Percentiles rank a stretch among this genome's conserved stretches.
phyloP scores from a whole-genome alignment of 1,140 invertebrate species.

The Drosophila trapezifrons region DNA sequence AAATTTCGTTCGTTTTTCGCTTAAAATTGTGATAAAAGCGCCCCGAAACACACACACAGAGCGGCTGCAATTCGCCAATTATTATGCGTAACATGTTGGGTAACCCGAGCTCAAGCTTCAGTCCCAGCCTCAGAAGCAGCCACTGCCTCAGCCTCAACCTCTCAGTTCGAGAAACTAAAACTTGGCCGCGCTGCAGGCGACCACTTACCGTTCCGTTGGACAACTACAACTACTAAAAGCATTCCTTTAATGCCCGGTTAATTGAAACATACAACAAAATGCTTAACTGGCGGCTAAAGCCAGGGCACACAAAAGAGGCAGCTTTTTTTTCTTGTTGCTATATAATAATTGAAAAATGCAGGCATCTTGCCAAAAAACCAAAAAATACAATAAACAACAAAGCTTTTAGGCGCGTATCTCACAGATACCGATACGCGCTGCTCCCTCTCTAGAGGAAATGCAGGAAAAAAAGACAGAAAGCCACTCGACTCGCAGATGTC shows the following conservation, averaged over 20 bases:
- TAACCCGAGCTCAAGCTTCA: conserved; percentile 24
- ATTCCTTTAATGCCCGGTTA: conserved; percentile 78
- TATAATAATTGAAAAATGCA: conserved; percentile 64
- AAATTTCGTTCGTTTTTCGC: conserved; percentile 7
- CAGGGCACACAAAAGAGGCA: conserved; percentile 2
- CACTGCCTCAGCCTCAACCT: no score
- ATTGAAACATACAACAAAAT: conserved; percentile 63
- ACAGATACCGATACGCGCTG: conserved; percentile 52
- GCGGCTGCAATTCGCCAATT: conserved; percentile 43
- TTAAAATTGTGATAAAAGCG: conserved; percentile 9
- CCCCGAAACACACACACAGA: no score
- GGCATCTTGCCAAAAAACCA: conserved; percentile 70
- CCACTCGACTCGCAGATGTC: conserved; percentile 37
- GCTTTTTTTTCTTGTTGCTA: conserved; percentile 25
- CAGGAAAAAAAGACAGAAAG: conserved; percentile 1
- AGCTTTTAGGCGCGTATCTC: conserved; percentile 77
- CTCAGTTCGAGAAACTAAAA: conserved; percentile 8
- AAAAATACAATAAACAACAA: conserved; percentile 79
- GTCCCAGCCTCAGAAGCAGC: neutral
- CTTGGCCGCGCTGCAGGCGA: conserved; percentile 28
- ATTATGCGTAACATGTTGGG: conserved; percentile 78
- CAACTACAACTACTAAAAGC: conserved; percentile 60
- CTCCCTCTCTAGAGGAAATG: neutral
- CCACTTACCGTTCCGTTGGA: conserved; percentile 51
- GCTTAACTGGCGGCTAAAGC: conserved; percentile 6